Percentiles rank a stretch among this genome's conserved stretches.
Evolutionary conservation across 2,888 invertebrate species (phyloP).

Genomic region (Buathra laborator): DNA sequence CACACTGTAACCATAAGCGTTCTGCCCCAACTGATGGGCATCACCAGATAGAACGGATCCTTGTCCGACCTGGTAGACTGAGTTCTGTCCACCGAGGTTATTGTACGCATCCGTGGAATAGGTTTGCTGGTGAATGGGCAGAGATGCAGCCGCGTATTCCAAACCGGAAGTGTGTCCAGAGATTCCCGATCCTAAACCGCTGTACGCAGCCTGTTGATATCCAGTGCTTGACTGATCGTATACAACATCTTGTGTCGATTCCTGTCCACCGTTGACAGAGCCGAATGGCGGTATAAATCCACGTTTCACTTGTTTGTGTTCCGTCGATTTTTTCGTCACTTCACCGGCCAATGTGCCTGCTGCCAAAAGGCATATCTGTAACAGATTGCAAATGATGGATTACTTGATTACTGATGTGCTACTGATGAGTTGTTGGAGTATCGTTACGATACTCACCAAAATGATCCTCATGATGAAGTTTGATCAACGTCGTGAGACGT

Average conservation of each 20-base stretch:
- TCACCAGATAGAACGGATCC: neutral
- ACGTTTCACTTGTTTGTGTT: constrained; percentile 70
- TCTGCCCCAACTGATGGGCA: constrained; percentile 30
- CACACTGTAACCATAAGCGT: neutral
- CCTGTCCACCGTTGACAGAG: neutral
- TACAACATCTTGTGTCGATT: constrained; percentile 11
- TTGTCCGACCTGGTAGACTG: constrained; percentile 16
- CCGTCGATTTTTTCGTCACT: constrained; percentile 44
- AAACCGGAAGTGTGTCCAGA: constrained; percentile 27
- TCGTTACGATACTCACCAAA: constrained; percentile 73
- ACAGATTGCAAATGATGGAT: neutral
- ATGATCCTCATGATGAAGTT: constrained; percentile 73
- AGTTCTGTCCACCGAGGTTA: constrained; percentile 5
- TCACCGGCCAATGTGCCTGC: constrained; percentile 64
- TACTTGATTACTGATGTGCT: neutral
- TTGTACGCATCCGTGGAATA: constrained; percentile 34
- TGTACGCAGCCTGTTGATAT: constrained; percentile 15
- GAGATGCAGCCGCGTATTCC: constrained; percentile 25
- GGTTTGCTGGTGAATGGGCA: neutral
- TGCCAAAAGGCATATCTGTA: constrained; percentile 72
- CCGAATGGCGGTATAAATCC: constrained; percentile 25
- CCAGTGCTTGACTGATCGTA: constrained; percentile 5
- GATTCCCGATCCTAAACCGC: neutral
- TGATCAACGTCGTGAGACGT: constrained; percentile 31
- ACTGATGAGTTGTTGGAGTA: neutral